A percentile compares a stretch with the other conserved stretches of the same genome.
These are phyloP conservation scores for Cryptops parisi DNA, from an alignment of 2,888 invertebrate species.

Conservation along the genomic window DNA sequence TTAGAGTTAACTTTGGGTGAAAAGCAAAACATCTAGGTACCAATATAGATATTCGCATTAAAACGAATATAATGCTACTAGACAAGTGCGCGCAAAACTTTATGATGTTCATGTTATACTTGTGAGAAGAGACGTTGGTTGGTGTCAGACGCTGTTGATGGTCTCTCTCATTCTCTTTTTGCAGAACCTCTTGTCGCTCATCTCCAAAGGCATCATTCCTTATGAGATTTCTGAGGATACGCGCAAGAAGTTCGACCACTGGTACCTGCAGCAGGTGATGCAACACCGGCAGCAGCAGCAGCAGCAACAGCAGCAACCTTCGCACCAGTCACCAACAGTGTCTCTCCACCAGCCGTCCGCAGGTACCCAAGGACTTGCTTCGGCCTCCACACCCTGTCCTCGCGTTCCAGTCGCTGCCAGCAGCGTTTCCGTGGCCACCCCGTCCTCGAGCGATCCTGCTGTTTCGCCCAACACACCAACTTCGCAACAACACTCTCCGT, in stretches of 20 bases:
- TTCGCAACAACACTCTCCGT: neutral
- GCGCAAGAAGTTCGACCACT: conserved; percentile 75
- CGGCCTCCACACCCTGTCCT: neutral
- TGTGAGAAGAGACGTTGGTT: no score
- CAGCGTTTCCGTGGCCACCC: neutral
- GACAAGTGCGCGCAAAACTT: no score
- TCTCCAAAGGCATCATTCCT: conserved; percentile 57
- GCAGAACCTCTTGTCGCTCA: conserved; percentile 47
- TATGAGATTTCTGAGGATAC: conserved; percentile 58
- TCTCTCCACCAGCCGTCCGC: neutral
- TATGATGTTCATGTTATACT: no score
- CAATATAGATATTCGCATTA: no score
- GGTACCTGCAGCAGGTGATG: conserved; percentile 68
- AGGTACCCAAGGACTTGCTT: neutral
- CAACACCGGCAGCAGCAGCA: conserved; percentile 31
- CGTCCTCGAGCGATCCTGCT: neutral
- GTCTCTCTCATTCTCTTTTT: no score
- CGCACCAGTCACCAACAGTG: neutral
- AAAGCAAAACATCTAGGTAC: no score
- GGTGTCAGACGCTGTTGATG: no score
- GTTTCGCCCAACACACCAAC: neutral
- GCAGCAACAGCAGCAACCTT: neutral
- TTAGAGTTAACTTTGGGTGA: no score
- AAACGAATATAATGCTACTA: no score
- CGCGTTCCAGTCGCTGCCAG: neutral